Percentiles rank a stretch among this genome's conserved stretches.
These are phyloP conservation scores for Oncorhynchus clarkii DNA, from an alignment of 2,113 vertebrate species.

Conservation along the genomic window DNA sequence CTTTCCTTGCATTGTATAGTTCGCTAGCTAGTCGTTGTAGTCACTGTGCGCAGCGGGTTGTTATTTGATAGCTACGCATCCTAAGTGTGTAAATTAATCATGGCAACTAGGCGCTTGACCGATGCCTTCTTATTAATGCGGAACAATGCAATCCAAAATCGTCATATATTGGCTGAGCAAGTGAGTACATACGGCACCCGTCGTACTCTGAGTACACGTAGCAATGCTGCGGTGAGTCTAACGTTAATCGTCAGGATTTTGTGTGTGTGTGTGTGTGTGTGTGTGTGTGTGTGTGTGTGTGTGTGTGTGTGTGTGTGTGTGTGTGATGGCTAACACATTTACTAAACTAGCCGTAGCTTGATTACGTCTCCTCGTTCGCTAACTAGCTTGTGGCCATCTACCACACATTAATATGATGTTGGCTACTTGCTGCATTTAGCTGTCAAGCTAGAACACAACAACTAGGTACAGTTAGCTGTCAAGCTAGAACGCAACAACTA, in stretches of 20 bases:
- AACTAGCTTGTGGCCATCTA: not conserved
- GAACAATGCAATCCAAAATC: constrained; percentile 99
- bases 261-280: constrained; percentile 53
- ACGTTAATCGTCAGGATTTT: constrained; percentile 71
- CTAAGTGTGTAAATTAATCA: constrained; percentile 63
- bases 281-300: constrained; percentile 38
- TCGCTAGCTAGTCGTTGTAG: not conserved
- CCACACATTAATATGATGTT: too few relatives aligned
- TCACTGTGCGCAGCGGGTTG: not conserved
- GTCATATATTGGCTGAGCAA: constrained; percentile 99
- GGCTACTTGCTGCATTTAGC: not conserved
- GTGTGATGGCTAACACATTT: constrained; percentile 45
- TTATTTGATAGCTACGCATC: not conserved
- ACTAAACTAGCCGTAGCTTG: constrained; percentile 43
- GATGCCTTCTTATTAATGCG: constrained; percentile 99
- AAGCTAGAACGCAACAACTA: not conserved
- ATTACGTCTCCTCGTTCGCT: constrained; percentile 17
- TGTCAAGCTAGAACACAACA: not conserved
- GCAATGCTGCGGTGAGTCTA: constrained; percentile 97
- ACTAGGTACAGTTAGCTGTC: not conserved
- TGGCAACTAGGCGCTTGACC: constrained; percentile 98
- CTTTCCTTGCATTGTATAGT: not conserved
- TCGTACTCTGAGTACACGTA: constrained; percentile 93
- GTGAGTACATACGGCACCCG: constrained; percentile 96
- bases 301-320: constrained; percentile 19